Evolutionary conservation across 2,113 vertebrate species (phyloP).

Genomic region (Prochilodus magdalenae): DNA sequence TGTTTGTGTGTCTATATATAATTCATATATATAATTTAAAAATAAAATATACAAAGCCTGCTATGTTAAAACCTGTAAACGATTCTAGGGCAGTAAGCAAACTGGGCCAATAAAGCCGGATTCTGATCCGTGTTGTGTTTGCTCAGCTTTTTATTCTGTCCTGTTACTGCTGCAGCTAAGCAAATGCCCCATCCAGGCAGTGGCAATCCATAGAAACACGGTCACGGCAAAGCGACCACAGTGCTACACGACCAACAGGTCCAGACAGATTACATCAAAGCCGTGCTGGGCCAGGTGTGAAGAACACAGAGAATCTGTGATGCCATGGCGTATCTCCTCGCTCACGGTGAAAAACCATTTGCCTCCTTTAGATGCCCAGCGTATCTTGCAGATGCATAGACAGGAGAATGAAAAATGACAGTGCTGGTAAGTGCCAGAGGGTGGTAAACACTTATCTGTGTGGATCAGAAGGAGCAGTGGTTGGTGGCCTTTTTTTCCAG

Average conservation of each 20-base stretch:
- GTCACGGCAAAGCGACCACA: neutral
- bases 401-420: constrained; percentile 37
- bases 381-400: constrained; percentile 32
- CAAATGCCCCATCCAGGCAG: neutral
- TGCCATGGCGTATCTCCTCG: neutral
- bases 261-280: neutral
- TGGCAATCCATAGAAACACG: neutral
- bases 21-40: too few relatives aligned
- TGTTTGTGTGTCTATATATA: too few relatives aligned
- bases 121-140: neutral
- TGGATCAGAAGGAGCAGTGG: constrained; percentile 39
- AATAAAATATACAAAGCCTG: too few relatives aligned
- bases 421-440: constrained; percentile 23
- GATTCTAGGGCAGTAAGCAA: too few relatives aligned
- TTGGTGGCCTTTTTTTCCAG: constrained; percentile 41
- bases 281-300: neutral
- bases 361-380: constrained; percentile 15
- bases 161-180: neutral
- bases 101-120: neutral
- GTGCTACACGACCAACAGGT: constrained; percentile 49
- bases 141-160: neutral
- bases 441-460: constrained; percentile 49
- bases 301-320: constrained; percentile 24
- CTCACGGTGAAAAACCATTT: neutral
- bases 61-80: too few relatives aligned